Evolutionary conservation across 2,888 invertebrate species (phyloP).

Genomic region (Xestia sexstrigata): DNA sequence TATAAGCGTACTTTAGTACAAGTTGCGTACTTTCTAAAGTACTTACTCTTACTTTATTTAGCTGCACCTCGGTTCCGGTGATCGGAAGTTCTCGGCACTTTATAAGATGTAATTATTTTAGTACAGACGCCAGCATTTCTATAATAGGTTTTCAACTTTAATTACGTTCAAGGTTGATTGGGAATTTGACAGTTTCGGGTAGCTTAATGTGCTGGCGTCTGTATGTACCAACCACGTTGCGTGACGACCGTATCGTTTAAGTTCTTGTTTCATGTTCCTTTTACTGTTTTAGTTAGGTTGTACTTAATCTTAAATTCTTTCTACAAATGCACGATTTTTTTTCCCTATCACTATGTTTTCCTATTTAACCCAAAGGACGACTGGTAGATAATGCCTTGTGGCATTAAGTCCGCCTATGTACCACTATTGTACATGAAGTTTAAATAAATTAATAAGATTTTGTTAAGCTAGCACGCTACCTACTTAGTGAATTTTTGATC

Average conservation of each 20-base stretch:
- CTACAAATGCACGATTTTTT: background rate
- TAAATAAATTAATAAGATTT: no score
- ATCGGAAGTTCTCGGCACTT: slow-evolving; percentile 5
- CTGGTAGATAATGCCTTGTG: no score
- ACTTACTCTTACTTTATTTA: slow-evolving; percentile 40
- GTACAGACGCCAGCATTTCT: background rate
- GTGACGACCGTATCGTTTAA: background rate
- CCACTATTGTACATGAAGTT: no score
- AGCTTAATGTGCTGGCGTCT: no score
- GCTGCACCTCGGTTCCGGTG: slow-evolving; percentile 23
- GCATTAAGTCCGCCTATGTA: no score
- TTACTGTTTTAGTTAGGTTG: background rate
- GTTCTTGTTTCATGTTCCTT: background rate
- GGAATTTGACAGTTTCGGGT: no score
- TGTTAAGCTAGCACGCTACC: background rate
- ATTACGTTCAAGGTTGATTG: no score
- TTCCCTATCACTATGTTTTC: no score
- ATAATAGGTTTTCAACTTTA: no score
- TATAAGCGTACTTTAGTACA: slow-evolving; percentile 23
- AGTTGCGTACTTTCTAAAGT: slow-evolving; percentile 50
- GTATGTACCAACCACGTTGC: background rate
- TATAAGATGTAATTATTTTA: slow-evolving; percentile 27
- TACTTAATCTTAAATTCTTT: background rate
- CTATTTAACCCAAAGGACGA: no score
- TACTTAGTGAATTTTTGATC: background rate